Evolutionary conservation across 2,113 vertebrate genomes (phyloP).

Genomic region (Mastomys natalensis): DNA sequence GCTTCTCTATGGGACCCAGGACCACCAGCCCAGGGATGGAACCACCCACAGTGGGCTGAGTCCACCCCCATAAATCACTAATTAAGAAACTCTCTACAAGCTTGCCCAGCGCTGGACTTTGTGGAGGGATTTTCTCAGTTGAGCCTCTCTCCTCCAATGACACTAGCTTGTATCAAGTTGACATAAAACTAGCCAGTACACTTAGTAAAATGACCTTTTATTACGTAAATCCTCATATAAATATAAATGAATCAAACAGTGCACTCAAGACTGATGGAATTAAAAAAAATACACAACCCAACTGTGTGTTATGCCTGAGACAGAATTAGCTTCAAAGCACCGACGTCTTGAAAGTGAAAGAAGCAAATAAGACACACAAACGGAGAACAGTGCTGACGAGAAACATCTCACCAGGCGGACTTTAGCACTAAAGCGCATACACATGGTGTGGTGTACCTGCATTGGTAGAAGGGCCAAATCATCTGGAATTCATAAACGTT

Average conservation of each 20-base stretch:
- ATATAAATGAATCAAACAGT: background rate
- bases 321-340: conserved; percentile 23
- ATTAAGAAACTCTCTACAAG: background rate
- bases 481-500: background rate
- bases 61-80: background rate
- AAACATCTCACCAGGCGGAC: background rate
- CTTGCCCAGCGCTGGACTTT: background rate
- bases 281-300: background rate
- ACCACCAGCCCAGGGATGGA: background rate
- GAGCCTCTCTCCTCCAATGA: background rate
- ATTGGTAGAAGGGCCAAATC: background rate
- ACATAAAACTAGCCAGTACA: background rate
- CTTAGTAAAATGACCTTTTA: background rate
- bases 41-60: background rate
- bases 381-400: background rate
- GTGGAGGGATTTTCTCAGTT: background rate
- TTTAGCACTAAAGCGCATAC: conserved; percentile 28
- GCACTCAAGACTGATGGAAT: background rate
- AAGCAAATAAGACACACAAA: background rate
- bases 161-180: background rate
- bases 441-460: background rate
- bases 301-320: background rate
- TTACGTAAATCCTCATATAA: conserved; percentile 28
- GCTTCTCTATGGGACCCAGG: background rate
- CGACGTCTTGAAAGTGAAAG: background rate